Conservation (phyloP, 2,888 invertebrate genomes). For the Nemurella pictetii region DNA sequence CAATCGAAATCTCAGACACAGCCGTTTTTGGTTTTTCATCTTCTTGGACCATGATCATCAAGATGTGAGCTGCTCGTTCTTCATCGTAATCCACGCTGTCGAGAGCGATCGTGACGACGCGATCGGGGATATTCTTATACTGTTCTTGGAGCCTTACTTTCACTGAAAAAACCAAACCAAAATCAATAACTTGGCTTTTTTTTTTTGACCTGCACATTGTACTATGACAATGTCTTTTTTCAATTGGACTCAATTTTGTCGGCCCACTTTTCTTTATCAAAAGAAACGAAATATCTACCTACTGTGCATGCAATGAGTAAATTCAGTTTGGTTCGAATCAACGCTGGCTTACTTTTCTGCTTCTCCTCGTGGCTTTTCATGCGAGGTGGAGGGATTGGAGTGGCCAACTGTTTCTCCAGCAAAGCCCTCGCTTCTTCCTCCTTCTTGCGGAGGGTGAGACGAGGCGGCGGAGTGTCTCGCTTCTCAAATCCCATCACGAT, state of each 20-base stretch:
- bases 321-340: too few relatives aligned
- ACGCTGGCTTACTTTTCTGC: slow-evolving; percentile 57
- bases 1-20: neutral
- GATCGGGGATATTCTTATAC: slow-evolving; percentile 75
- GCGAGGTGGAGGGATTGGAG: slow-evolving; percentile 61
- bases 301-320: too few relatives aligned
- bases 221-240: too few relatives aligned
- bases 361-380: slow-evolving; percentile 73
- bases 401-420: slow-evolving; percentile 46
- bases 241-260: too few relatives aligned
- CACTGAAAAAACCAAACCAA: slow-evolving; percentile 57
- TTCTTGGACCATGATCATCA: slow-evolving; percentile 71
- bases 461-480: slow-evolving; percentile 66
- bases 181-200: slow-evolving; percentile 4
- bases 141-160: slow-evolving; percentile 68
- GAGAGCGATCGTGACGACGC: slow-evolving; percentile 80
- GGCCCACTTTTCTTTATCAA: too few relatives aligned
- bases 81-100: slow-evolving; percentile 88
- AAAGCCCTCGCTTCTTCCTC: slow-evolving; percentile 49
- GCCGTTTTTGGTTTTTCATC: slow-evolving; percentile 53
- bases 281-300: too few relatives aligned
- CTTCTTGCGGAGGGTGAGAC: slow-evolving; percentile 56
- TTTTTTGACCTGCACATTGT: too few relatives aligned
- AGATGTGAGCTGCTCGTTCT: slow-evolving; percentile 76
- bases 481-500: slow-evolving; percentile 81